Percentiles rank a stretch among this genome's conserved stretches.
Conservation (phyloP, 2,888 invertebrate species). For the Tubulanus polymorphus region DNA sequence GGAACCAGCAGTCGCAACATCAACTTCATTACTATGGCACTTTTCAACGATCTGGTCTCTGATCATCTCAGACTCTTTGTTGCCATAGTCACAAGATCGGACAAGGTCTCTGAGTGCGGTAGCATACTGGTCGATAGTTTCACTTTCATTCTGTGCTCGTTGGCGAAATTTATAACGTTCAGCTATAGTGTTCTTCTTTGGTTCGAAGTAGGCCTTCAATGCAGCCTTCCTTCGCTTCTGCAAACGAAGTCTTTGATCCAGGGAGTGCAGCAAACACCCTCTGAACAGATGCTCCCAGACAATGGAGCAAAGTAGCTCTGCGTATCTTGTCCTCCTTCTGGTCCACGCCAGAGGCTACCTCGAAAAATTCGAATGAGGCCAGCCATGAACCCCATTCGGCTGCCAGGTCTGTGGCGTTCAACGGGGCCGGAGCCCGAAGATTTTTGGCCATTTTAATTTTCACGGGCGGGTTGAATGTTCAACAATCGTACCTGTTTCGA, state of each 20-base stretch:
- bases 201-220: conserved; percentile 4
- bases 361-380: not conserved
- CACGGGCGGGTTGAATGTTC: too few relatives aligned
- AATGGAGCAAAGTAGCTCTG: not conserved
- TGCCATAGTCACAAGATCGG: not conserved
- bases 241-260: too few relatives aligned
- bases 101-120: conserved; percentile 3
- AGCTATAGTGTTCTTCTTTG: conserved; percentile 2
- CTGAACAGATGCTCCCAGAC: not conserved
- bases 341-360: not conserved
- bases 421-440: not conserved
- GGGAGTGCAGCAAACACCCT: not conserved
- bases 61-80: conserved; percentile 2
- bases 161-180: conserved; percentile 6
- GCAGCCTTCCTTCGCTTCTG: not conserved
- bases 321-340: not conserved
- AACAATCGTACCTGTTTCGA: too few relatives aligned
- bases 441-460: not conserved
- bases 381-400: not conserved
- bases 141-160: conserved; percentile 2
- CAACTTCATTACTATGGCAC: not conserved
- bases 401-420: not conserved
- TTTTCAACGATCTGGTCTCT: conserved; percentile 9
- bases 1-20: too few relatives aligned
- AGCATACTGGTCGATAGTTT: conserved; percentile 8